Percentiles rank a stretch among this genome's conserved stretches.
phyloP scores from a whole-genome alignment of 2,888 invertebrate genomes.

The Leptura quadrifasciata region DNA sequence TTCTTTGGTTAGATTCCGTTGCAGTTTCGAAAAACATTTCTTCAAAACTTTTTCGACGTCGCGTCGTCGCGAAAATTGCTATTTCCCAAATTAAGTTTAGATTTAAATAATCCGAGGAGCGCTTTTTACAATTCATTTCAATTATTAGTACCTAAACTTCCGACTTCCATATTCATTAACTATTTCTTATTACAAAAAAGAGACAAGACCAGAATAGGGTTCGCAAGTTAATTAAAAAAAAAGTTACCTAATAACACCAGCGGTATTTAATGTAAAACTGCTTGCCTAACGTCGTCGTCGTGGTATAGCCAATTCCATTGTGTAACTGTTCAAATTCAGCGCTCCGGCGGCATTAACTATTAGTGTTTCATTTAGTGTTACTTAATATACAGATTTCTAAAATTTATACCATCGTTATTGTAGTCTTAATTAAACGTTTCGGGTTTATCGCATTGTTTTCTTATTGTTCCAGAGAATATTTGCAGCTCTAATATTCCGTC shows the following conservation, averaged over 20 bases:
- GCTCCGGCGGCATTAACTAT: conserved; percentile 12
- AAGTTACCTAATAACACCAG: neutral
- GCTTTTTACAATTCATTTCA: no score
- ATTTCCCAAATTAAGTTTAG: no score
- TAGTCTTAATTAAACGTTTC: conserved; percentile 34
- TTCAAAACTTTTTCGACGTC: no score
- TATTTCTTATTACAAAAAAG: no score
- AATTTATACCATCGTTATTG: conserved; percentile 29
- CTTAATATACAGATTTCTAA: conserved; percentile 27
- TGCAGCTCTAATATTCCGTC: conserved; percentile 19
- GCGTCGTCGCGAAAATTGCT: no score
- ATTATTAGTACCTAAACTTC: no score
- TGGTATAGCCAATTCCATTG: conserved; percentile 13
- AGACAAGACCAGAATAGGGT: no score
- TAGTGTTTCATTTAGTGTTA: conserved; percentile 24
- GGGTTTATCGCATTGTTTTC: conserved; percentile 26
- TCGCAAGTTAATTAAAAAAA: neutral
- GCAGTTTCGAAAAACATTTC: no score
- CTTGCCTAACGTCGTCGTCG: neutral
- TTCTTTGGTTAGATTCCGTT: no score
- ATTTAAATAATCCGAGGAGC: no score
- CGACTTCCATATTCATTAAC: no score
- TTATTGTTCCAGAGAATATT: conserved; percentile 15
- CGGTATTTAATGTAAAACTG: neutral
- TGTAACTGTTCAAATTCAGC: conserved; percentile 22